phyloP scores from a whole-genome alignment of 2,888 invertebrate genomes.

The Harpagoxenus sublaevis region DNA sequence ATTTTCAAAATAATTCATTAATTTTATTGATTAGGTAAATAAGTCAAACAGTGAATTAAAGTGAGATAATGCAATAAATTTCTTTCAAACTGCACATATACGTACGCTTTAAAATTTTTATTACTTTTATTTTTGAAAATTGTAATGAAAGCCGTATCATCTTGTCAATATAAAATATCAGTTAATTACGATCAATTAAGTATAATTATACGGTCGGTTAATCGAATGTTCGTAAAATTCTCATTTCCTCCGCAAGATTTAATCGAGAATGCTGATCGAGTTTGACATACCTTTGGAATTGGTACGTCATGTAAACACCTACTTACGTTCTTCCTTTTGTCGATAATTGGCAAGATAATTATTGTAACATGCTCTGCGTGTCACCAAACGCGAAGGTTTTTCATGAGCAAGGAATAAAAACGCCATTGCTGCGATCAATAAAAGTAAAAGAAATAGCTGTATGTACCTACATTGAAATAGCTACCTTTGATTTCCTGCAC shows the following conservation, averaged over 20 bases:
- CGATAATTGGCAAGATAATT: slow-evolving; percentile 58
- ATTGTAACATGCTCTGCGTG: slow-evolving; percentile 11
- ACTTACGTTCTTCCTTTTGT: slow-evolving; percentile 44
- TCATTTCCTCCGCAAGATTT: slow-evolving; percentile 69
- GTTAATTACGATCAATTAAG: slow-evolving; percentile 76
- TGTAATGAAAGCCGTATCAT: background rate
- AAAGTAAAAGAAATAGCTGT: background rate
- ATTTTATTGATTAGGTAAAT: background rate
- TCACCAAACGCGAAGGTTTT: background rate
- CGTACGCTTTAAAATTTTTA: background rate
- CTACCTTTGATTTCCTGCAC: background rate
- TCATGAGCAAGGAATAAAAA: background rate
- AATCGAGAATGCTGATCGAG: slow-evolving; percentile 76
- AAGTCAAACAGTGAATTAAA: background rate
- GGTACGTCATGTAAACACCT: slow-evolving; percentile 33
- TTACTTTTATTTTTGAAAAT: background rate
- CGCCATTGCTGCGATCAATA: background rate
- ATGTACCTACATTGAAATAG: background rate
- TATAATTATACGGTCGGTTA: slow-evolving; percentile 74
- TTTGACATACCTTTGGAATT: slow-evolving; percentile 57
- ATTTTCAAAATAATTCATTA: background rate
- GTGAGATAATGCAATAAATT: background rate
- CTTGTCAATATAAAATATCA: slow-evolving; percentile 54
- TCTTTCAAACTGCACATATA: background rate
- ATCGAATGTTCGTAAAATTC: slow-evolving; percentile 74